Percentiles rank a stretch among this genome's conserved stretches.
Conservation (phyloP, 2,888 invertebrate species). For the Nephrocerus scutellatus region DNA sequence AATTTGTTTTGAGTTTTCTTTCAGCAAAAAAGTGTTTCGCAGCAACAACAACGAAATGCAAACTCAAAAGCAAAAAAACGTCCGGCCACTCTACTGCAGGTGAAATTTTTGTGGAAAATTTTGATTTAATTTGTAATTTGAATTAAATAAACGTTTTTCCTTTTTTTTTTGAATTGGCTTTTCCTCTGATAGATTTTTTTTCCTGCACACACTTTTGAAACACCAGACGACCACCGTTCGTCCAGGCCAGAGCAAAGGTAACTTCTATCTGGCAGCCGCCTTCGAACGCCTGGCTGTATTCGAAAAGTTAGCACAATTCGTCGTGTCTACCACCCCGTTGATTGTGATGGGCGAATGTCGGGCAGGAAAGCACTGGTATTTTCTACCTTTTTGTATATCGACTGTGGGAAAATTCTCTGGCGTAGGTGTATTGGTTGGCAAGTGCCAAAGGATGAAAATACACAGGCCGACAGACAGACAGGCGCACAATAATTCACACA, state of each 20-base stretch:
- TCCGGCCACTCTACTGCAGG: too few relatives aligned
- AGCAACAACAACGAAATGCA: conserved; percentile 7
- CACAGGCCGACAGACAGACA: too few relatives aligned
- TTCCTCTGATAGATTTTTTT: too few relatives aligned
- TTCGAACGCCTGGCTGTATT: conserved; percentile 23
- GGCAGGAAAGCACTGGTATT: too few relatives aligned
- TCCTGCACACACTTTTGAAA: conserved; percentile 16
- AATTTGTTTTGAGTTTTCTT: conserved; percentile 9
- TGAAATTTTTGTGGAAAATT: conserved; percentile 11
- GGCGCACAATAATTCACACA: too few relatives aligned
- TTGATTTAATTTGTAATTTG: too few relatives aligned
- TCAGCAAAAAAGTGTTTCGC: conserved; percentile 6
- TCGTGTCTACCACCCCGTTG: not conserved
- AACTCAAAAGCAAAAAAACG: conserved; percentile 16
- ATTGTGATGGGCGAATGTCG: too few relatives aligned
- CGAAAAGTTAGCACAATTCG: conserved; percentile 16
- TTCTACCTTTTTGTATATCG: too few relatives aligned
- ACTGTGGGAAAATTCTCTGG: too few relatives aligned
- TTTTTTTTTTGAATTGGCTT: too few relatives aligned
- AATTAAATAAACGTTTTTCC: conserved; percentile 12
- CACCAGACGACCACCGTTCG: conserved; percentile 45
- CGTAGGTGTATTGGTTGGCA: too few relatives aligned
- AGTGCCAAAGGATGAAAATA: too few relatives aligned
- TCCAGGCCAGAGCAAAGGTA: conserved; percentile 50
- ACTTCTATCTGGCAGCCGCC: conserved; percentile 47